Evolutionary conservation across 2,888 invertebrate species (phyloP).

Genomic region (Taphrorychus bicolor): DNA sequence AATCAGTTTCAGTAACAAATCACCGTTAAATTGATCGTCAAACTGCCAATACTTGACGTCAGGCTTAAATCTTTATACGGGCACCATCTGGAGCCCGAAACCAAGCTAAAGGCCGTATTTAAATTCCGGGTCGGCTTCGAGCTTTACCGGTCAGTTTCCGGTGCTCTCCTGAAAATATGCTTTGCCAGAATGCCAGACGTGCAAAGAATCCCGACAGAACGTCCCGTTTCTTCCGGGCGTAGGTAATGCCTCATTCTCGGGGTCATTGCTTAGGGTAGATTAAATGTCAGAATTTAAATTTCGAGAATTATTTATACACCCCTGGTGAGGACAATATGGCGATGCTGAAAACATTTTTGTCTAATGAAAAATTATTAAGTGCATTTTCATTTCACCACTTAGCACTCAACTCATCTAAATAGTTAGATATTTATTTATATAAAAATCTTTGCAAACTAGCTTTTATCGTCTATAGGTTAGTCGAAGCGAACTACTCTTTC

Average conservation of each 20-base stretch:
- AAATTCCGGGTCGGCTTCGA: constrained; percentile 30
- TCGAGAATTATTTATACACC: background rate
- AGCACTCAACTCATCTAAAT: no score
- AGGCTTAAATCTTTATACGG: constrained; percentile 30
- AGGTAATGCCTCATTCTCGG: background rate
- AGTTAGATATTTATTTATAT: constrained; percentile 7
- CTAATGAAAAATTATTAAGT: background rate
- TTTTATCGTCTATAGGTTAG: constrained; percentile 2
- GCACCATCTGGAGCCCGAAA: constrained; percentile 23
- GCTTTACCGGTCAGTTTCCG: constrained; percentile 39
- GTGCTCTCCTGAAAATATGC: constrained; percentile 32
- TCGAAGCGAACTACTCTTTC: constrained; percentile 18
- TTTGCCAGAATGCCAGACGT: constrained; percentile 31
- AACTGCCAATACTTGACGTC: constrained; percentile 25
- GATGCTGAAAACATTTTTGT: background rate
- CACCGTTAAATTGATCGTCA: constrained; percentile 31
- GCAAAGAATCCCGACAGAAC: constrained; percentile 30
- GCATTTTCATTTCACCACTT: no score
- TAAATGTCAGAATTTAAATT: background rate
- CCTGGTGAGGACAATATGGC: background rate
- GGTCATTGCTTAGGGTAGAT: background rate
- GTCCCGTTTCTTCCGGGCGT: background rate
- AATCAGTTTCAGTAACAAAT: constrained; percentile 7
- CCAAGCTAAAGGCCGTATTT: constrained; percentile 33
- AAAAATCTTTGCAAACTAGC: constrained; percentile 1